Conservation (phyloP, 1,140 invertebrate species). For the Heliconius hermathena region DNA sequence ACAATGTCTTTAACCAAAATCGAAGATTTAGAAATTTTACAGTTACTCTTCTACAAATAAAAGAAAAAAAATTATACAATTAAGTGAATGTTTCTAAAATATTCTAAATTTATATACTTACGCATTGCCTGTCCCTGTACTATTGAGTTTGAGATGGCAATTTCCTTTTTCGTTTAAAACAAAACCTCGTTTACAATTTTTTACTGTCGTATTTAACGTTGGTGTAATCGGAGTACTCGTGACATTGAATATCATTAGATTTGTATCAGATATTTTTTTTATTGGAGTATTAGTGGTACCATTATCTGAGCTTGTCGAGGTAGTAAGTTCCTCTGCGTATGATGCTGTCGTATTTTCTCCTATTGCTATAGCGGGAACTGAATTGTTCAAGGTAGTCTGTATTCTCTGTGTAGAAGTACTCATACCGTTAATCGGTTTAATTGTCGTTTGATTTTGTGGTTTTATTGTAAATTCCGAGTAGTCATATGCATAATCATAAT, state of each 20-base stretch:
- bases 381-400: constrained; percentile 45
- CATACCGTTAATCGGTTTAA: constrained; percentile 65
- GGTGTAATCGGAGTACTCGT: constrained; percentile 20
- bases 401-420: constrained; percentile 40
- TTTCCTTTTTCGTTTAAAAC: constrained; percentile 68
- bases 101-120: constrained; percentile 50
- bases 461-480: constrained; percentile 84
- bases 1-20: too few relatives aligned
- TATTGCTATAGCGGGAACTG: constrained; percentile 44
- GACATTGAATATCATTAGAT: background rate
- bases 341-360: constrained; percentile 34
- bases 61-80: too few relatives aligned
- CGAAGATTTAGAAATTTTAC: background rate
- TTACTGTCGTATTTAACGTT: constrained; percentile 34
- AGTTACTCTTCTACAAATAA: background rate
- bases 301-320: constrained; percentile 15
- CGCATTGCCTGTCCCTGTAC: constrained; percentile 64
- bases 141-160: constrained; percentile 70
- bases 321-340: constrained; percentile 16
- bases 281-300: constrained; percentile 27
- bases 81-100: background rate
- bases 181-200: constrained; percentile 73
- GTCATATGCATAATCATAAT: constrained; percentile 84
- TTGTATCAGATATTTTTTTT: constrained; percentile 26
- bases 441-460: constrained; percentile 73